Base-by-base conservation (phyloP, 2,113 vertebrate species). In the Anser cygnoides region DNA sequence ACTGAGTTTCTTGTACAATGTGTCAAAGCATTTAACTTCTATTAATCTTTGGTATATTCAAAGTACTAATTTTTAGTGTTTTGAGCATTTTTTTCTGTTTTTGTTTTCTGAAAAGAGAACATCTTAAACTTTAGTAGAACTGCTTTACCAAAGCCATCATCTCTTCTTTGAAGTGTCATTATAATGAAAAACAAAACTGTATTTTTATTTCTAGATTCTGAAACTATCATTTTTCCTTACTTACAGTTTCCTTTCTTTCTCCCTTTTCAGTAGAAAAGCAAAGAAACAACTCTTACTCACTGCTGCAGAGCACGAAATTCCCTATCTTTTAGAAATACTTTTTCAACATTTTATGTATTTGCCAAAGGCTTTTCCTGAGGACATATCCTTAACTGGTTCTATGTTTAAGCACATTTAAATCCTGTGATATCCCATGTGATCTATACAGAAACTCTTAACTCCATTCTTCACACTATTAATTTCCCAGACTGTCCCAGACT, bases 311-410 rank as follows among this genome's bases (percentile, higher is more conserved):
- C 19, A 87, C 73, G 80, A 50, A 71, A 95, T 91, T 41, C 33
- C 13, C 3, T 33, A 46, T 72, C 84, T 93, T 79, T 59, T 63
- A 67, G 43, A 95, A 41, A 52, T 81, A 46, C 13, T 75, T 31
- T 93, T 39, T 80, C 75, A 94, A 85, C 3, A 87, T 55, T 54
- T 68, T 59, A 63, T 66, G 4, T 46, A 25, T 91, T 89, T 82
- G 35, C 91, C 77, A 35, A 23, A 90, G 59, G 86, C 73, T 96
- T 93, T 89, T 90, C 75, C 73, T 81, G 76, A 77, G 54, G 77
- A 55, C 31, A 44, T 72, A 49, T 82, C 54, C 55, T 93, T 89
- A 82, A 23, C 25, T 72, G 6, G 31, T 79, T 90, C 18, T 79
- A 54, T 87, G 44, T 65, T 77, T 58, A 80, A 93, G n/a, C 21